Base-by-base conservation (phyloP, 2,113 vertebrate species). In the Otis tarda region DNA sequence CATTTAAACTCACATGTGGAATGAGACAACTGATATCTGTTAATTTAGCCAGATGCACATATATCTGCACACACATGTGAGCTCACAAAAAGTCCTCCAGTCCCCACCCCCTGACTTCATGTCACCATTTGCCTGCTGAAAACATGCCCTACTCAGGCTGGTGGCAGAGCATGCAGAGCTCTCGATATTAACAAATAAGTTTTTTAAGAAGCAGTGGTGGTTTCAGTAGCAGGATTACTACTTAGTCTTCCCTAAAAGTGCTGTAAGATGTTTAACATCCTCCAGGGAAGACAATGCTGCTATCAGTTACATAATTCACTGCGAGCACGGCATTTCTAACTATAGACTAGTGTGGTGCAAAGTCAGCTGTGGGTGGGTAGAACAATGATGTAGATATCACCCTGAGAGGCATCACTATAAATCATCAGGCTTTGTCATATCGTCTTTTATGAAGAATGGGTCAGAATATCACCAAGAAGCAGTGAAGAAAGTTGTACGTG, bases 281-380 rank as follows among this genome's bases (percentile, higher is more conserved):
- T 82, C 30, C 61, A 64, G 57, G 61, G 57, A 79, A 85, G 25
- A 21, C 3, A 4, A 35, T 49, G 61, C 45, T 65, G 83, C 57
- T 67, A 41, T 67, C 53, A 68, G 35, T 91, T 91, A 83, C 30
- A n/a, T 73, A 79, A 91, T 70, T 86, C 75, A 73, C 24, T 89
- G 33, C 35, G 73, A 73, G 33, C 3, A 2, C 11, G 33, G 10
- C 24, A 53, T 83, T 80, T 94, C 71, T 91, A 85, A 89, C 55
- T 71, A 56, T 35, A 93, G 85, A 76, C 12, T 70, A 82, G 57
- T 12, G 45, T 20, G 83, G 28, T 65, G 43, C 64, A 83, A 73
- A 83, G 73, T 93, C 83, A 76, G 23, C 60, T 27, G 55, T 83
- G 71, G 28, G 63, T 70, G 73, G 63, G 61, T 24, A 59, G 28